Evolutionary conservation across 2,113 vertebrate species (phyloP), one percentile per base, ranked within the genome.

Genomic region (Numida meleagris): DNA sequence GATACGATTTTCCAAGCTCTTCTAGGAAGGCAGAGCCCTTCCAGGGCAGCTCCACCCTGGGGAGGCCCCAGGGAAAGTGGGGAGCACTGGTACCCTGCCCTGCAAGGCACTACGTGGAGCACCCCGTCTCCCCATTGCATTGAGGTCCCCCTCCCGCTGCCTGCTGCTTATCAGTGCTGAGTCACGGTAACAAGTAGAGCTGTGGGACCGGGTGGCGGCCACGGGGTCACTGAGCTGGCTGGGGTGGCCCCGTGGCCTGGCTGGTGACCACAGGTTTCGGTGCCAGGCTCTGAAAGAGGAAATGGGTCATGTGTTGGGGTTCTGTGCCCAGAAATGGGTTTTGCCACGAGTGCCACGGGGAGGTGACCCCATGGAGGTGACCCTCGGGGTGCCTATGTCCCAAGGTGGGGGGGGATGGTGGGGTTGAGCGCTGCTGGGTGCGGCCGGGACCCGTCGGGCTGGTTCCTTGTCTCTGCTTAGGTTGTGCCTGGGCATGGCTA

Each of bases 81-180:
- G 45, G 51, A 75, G 25, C 10, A 27, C 27, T 57, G 53, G 29
- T 33, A 19, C 16, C 59, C 36, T 73, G 43, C 5, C 4, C 23
- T 5, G 45, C 21, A 31, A 19, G 40, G 63, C 12, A 18, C 42
- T 16, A 38, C 27, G 36, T 40, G 38, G 27, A 31, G 59, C 34
- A n/a, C 33, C 33, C 57, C 31, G 12, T 12, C 4, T 33, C n/a
- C 13, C 58, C 13, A 21, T 40, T 29, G 62, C 12, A 17, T 29
- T 19, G 38, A 40, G 62, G 16, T 33, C 53, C 16, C 16, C 51
- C 63, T 12, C 6, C 9, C 3, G 29, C 29, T 20, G 31, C 31
- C 5, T 62, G 65, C 21, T 8, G 7, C 43, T 68, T 92, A 89
- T 91, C 81, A 82, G 66, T 96, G 96, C 91, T 95, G 93, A 95